Evolutionary conservation across 2,797 vertebrate species (phyloP).

Genomic region (Enteromius argenteus): DNA sequence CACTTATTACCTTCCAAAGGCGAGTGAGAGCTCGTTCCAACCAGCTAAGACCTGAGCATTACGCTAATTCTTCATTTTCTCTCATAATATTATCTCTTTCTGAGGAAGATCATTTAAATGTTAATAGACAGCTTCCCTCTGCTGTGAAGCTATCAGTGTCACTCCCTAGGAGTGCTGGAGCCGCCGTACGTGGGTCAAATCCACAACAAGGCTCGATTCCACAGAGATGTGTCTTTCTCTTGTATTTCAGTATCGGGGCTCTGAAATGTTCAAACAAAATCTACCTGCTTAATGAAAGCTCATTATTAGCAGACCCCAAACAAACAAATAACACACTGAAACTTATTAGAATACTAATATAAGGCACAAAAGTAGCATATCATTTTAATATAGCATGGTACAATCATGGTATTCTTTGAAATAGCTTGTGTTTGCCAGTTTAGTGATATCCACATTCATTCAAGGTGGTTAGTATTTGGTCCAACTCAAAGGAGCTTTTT

Average conservation of each 20-base stretch:
- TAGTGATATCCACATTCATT: not conserved
- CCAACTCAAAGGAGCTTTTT: not conserved
- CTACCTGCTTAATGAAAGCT: not conserved
- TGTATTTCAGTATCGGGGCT: constrained; percentile 8
- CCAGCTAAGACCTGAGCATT: constrained; percentile 65
- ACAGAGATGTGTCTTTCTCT: not conserved
- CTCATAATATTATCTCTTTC: constrained; percentile 69
- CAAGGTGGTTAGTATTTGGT: not conserved
- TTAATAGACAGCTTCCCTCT: constrained; percentile 71
- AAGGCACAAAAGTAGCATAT: not conserved
- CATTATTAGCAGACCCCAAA: constrained; percentile 1
- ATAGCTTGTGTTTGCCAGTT: not conserved
- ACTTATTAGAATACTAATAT: not conserved
- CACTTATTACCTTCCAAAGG: constrained; percentile 69
- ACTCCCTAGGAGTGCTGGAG: constrained; percentile 43
- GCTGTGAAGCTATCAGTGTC: constrained; percentile 37
- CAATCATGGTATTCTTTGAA: not conserved
- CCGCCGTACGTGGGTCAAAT: constrained; percentile 50
- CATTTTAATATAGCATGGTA: not conserved
- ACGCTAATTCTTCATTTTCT: constrained; percentile 74
- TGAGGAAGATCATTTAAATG: constrained; percentile 72
- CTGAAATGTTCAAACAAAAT: not conserved
- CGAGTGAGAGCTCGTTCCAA: constrained; percentile 62
- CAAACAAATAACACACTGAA: not conserved
- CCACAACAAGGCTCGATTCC: constrained; percentile 40